Base-by-base conservation (phyloP, 2,797 vertebrate genomes). In the Betta splendens region DNA sequence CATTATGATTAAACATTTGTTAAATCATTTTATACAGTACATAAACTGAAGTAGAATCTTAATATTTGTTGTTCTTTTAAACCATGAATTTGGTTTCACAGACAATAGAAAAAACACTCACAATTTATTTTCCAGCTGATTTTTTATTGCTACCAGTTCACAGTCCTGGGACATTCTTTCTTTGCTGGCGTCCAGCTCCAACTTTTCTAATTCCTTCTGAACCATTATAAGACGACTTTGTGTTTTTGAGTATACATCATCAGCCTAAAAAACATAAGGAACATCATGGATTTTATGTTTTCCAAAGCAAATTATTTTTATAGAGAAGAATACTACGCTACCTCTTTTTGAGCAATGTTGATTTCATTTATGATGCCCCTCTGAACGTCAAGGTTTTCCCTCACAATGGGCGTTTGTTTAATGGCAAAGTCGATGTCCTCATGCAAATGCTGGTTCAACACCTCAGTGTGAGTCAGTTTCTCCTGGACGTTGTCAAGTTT, bases 371-470 rank as follows among this genome's bases (percentile, higher is more conserved):
- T 48, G 16, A 75, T n/a, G 43, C 18, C 51, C 26, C 17, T 65
- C 69, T 87, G 83, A 3, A 67, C 18, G 3, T 72, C 64, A 21
- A 73, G 40, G 31, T 85, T 83, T 50, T 85, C 85, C 51, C 88
- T 88, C 68, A 94, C 76, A 21, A 92, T 86, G 69, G 89, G 85
- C 39, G 79, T 60, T 66, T 92, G 87, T 73, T 90, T 86, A 71
- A 64, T 84, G 86, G 90, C 81, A 18, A 85, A 93, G 77, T 72
- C 53, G 62, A 80, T 68, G 66, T 94, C 89, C 48, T 89, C 76
- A 5, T 60, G 46, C 56, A 93, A 48, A 59, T 42, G 80, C 54
- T 59, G 48, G 77, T 89, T 94, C 32, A 56, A 56, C 42, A 52
- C 12, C 64, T 92, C 85, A 10, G 63, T 57, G 20, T 77, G 53